phyloP scores from a whole-genome alignment of 2,113 vertebrate genomes.

The Eublepharis macularius region DNA sequence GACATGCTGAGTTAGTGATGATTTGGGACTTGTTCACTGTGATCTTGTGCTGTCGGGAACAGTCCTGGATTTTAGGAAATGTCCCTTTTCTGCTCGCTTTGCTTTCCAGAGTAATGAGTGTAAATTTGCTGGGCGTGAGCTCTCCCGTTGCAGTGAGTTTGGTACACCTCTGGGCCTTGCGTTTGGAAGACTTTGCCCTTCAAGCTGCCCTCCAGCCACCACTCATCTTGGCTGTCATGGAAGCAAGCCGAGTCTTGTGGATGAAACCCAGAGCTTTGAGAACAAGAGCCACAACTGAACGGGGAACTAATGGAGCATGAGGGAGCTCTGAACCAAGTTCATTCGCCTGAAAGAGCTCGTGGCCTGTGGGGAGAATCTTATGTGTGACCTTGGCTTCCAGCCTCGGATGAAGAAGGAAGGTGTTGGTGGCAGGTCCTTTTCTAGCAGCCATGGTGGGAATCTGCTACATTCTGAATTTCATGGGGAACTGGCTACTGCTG shows the following conservation, averaged over 20 bases:
- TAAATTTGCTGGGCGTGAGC: neutral
- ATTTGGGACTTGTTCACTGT: neutral
- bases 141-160: neutral
- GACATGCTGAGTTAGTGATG: neutral
- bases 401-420: neutral
- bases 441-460: too few species aligned
- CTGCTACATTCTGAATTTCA: neutral
- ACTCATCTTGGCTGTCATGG: neutral
- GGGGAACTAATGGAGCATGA: neutral
- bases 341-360: neutral
- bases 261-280: neutral
- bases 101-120: neutral
- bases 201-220: neutral
- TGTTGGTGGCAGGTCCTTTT: neutral
- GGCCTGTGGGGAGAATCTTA: neutral
- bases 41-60: neutral
- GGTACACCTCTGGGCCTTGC: neutral
- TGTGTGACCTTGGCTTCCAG: neutral
- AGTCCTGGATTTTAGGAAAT: neutral
- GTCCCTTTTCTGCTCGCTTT: neutral
- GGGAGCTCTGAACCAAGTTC: neutral
- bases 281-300: neutral
- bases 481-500: rapidly evolving
- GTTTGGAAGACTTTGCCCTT: neutral
- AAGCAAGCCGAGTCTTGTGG: neutral